phyloP scores from a whole-genome alignment of 2,113 vertebrate genomes.

The Peucedramus taeniatus region DNA sequence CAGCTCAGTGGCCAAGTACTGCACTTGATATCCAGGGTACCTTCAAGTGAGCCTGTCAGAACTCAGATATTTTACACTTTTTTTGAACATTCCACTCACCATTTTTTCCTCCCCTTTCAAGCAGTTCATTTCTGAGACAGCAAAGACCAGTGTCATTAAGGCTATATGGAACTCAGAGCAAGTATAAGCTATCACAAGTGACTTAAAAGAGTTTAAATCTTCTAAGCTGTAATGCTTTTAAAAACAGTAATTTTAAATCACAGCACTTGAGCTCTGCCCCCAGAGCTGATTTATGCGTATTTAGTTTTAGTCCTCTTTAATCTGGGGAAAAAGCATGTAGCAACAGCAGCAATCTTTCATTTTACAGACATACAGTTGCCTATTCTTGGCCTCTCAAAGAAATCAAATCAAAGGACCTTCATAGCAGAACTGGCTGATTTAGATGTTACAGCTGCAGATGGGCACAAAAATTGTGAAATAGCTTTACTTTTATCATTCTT shows the following conservation, averaged over 20 bases:
- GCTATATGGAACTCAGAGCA: background rate
- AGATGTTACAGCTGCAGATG: background rate
- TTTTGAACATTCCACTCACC: background rate
- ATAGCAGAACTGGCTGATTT: background rate
- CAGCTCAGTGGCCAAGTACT: background rate
- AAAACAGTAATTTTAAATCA: slow-evolving; percentile 7
- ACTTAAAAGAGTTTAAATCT: background rate
- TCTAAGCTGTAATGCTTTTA: background rate
- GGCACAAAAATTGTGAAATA: background rate
- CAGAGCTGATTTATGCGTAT: background rate
- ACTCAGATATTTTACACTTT: background rate
- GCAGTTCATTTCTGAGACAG: background rate
- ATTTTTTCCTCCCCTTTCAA: background rate
- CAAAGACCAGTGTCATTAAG: background rate
- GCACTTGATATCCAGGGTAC: background rate
- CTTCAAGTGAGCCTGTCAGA: background rate
- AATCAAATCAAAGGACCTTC: slow-evolving; percentile 11
- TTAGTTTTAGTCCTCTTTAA: slow-evolving; percentile 5
- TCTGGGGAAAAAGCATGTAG: background rate
- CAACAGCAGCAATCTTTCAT: background rate
- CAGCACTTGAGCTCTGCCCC: background rate
- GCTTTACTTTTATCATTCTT: background rate
- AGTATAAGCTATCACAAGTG: background rate
- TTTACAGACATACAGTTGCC: background rate
- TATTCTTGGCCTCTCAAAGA: background rate